These are phyloP conservation scores for Varanus komodoensis DNA, from an alignment of 2,113 vertebrate genomes.

Conservation along the genomic window DNA sequence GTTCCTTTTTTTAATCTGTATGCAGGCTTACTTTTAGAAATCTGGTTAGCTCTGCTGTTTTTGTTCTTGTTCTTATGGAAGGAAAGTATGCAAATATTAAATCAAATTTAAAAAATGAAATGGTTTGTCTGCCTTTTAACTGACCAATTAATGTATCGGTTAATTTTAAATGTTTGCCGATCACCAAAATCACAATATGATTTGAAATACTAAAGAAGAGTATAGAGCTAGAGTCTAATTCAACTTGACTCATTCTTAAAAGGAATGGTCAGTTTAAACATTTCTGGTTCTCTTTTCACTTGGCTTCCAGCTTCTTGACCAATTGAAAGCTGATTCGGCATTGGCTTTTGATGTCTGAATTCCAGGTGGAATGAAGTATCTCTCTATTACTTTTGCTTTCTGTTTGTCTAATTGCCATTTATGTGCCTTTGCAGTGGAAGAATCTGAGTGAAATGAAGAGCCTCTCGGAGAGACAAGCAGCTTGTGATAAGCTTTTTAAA, in stretches of 20 bases:
- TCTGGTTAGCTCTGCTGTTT: too few relatives aligned
- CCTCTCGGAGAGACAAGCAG: conserved; percentile 76
- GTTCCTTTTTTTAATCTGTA: background rate
- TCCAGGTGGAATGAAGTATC: background rate
- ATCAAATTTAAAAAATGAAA: background rate
- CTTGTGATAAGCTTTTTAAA: conserved; percentile 88
- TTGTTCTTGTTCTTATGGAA: background rate
- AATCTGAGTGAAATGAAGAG: conserved; percentile 73
- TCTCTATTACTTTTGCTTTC: background rate
- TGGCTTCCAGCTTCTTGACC: background rate
- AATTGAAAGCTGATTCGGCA: background rate
- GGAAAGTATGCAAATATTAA: background rate
- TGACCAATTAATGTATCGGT: background rate
- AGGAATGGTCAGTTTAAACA: too few relatives aligned
- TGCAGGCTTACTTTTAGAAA: background rate
- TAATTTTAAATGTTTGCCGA: background rate
- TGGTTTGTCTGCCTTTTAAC: background rate
- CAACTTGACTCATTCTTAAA: background rate
- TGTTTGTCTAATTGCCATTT: background rate
- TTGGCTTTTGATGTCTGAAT: conserved; percentile 3
- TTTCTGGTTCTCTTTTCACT: background rate
- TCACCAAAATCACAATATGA: background rate
- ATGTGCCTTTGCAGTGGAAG: conserved; percentile 74
- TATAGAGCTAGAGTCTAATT: background rate
- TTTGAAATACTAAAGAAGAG: background rate